A percentile compares a stretch with the other conserved stretches of the same genome.
phyloP scores from a whole-genome alignment of 2,113 vertebrate genomes.

The Cebidichthys violaceus region DNA sequence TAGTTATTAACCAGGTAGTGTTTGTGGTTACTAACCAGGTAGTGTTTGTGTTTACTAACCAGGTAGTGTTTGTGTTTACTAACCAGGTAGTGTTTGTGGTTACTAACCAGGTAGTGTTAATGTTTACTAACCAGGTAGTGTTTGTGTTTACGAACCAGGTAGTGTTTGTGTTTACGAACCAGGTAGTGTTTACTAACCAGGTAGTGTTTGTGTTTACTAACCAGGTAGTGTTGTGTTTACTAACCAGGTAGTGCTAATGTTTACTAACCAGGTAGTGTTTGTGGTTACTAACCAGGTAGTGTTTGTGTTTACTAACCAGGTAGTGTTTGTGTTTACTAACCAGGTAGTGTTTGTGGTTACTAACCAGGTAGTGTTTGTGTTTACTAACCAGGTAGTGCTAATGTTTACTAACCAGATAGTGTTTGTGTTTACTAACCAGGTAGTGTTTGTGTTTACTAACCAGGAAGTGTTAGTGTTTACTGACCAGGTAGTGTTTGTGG shows the following conservation, averaged over 20 bases:
- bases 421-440: background rate
- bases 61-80: background rate
- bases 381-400: background rate
- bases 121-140: background rate
- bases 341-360: constrained; percentile 80
- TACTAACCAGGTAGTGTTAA: background rate
- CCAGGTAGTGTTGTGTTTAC: background rate
- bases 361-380: background rate
- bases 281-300: background rate
- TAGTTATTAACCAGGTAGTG: constrained; percentile 35
- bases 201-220: background rate
- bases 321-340: constrained; percentile 78
- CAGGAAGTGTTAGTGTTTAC: too few species aligned
- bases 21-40: too few species aligned
- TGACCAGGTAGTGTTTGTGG: too few species aligned
- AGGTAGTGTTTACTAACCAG: background rate
- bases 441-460: constrained; percentile 77
- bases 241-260: constrained; percentile 80
- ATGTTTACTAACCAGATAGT: background rate
- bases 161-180: constrained; percentile 69
- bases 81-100: background rate
- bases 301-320: background rate
- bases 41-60: too few species aligned
- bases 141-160: constrained; percentile 85
- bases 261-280: too few species aligned